Base-by-base conservation (phyloP, 2,888 invertebrate genomes). In the Nomada fucata region DNA sequence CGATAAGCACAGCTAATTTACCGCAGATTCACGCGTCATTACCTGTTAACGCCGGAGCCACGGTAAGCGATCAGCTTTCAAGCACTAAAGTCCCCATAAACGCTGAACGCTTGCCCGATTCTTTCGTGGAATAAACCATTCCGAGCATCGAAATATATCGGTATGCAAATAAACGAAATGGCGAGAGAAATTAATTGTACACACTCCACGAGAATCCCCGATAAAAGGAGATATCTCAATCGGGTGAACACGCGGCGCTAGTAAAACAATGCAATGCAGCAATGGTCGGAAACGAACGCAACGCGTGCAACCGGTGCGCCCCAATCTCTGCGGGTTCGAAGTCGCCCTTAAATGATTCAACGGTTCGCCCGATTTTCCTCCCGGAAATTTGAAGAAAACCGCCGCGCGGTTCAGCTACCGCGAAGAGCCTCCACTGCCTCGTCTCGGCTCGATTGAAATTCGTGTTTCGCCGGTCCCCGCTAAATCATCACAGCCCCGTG, bases 11-110 rank as follows among this genome's bases (percentile, higher is more conserved):
- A 68, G 65, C 71, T 84, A 82, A 86, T 84, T 77, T 61, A 67
- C 47, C 47, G 47, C 15, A 75, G 64, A 72, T 83, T 81, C 57
- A 84, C 84, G 71, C 70, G 20, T 71, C 83, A 77, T 84, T 80
- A 80, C 79, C 50, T 57, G 55, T 76, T 75, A 61, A 77, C 50
- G 42, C 15, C 13, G 42, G 69, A 72, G 68, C 26, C 71, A 36
- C 57, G 50, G 47, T 44, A 59, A 50, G 52, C 52, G 52, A 71
- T 78, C 42, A 71, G 18, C 29, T 72, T 65, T 59, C 44, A 18
- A 61, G 64, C 70, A 57, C 57, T 63, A 69, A 76, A 44, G 15
- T 55, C 67, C 29, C 18, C 44, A 44, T 23, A 0, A 18, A n/a
- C 10, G 2, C 29, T 2, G 18, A 50, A 20, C 57, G 20, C 44